A percentile compares a stretch with the other conserved stretches of the same genome.
These are phyloP conservation scores for Pycnonotus jocosus DNA, from an alignment of 2,113 vertebrate genomes.

Conservation along the genomic window DNA sequence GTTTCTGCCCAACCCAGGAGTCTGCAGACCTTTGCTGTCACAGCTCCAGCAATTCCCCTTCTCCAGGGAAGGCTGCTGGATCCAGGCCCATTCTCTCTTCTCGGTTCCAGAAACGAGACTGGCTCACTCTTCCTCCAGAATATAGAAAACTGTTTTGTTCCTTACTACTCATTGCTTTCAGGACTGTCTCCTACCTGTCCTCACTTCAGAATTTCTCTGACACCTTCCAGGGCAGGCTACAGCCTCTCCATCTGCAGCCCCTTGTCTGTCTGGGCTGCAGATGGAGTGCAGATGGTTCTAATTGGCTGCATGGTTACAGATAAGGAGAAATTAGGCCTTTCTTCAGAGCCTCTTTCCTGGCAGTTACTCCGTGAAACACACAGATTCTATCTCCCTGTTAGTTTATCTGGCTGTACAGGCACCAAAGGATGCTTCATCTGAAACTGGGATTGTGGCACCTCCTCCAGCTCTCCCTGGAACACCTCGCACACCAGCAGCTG, in stretches of 20 bases:
- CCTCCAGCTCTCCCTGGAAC: neutral
- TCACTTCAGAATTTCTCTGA: neutral
- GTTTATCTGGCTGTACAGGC: neutral
- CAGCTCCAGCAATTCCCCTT: neutral
- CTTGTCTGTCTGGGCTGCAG: neutral
- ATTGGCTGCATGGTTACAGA: slow-evolving; percentile 8
- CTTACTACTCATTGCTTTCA: neutral
- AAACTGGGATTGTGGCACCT: neutral
- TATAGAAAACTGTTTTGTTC: neutral
- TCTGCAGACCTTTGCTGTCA: neutral
- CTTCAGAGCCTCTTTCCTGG: neutral
- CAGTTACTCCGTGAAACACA: neutral
- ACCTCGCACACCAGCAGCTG: neutral
- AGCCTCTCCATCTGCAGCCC: slow-evolving; percentile 46
- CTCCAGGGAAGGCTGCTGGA: neutral
- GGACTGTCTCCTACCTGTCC: slow-evolving; percentile 41
- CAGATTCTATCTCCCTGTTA: neutral
- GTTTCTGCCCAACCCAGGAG: neutral
- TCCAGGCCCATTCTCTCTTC: neutral
- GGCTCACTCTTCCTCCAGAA: neutral
- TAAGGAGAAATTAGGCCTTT: neutral
- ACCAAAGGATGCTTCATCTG: neutral
- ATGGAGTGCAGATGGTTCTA: slow-evolving; percentile 28
- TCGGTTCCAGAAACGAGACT: neutral
- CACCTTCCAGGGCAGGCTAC: slow-evolving; percentile 31